Base-by-base conservation (phyloP, 2,113 vertebrate genomes). In the Psittacula cyanocephala region DNA sequence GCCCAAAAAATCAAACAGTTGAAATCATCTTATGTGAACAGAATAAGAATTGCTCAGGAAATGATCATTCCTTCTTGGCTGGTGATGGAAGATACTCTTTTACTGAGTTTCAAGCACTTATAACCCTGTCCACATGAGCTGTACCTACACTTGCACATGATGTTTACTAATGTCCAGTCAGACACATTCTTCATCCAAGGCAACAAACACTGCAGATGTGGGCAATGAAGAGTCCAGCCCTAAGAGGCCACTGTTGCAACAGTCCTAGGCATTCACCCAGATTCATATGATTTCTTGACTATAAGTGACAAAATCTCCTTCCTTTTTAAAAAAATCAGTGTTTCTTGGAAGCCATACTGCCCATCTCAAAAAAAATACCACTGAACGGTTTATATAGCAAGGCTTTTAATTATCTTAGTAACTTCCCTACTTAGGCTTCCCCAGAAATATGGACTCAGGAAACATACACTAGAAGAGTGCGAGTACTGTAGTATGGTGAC, bases 61-160 rank as follows among this genome's bases (percentile, higher is more conserved):
- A 28, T 1, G 1, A 43, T 49, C 2, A 46, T 33, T 81, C 52
- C 27, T 39, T 57, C 41, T 39, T 37, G 20, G n/a, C 43, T 71
- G 43, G 17, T 43, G 9, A 81, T 11, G 19, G 28, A 29, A 47
- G 50, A 35, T 15, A 35, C 20, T 43, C 6, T 7, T 55, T 28
- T 23, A 8, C 5, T 7, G 13, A 44, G 17, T 47, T 71, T n/a
- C n/a, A 50, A 72, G 18, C 39, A 37, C 44, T 35, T 46, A 6
- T 33, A 39, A 31, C 8, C 14, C 37, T 44, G 13, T 10, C 29
- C 74, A 53, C 17, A 11, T 1, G 11, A 80, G 43, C 27, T n/a
- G 28, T 27, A 20, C 8, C 28, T 22, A 53, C 9, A 53, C 13
- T 23, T 55, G 12, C 33, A 55, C 0, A 0, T 17, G n/a, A 29